Evolutionary conservation across 2,797 vertebrate genomes (phyloP).

Genomic region (Menidia menidia): DNA sequence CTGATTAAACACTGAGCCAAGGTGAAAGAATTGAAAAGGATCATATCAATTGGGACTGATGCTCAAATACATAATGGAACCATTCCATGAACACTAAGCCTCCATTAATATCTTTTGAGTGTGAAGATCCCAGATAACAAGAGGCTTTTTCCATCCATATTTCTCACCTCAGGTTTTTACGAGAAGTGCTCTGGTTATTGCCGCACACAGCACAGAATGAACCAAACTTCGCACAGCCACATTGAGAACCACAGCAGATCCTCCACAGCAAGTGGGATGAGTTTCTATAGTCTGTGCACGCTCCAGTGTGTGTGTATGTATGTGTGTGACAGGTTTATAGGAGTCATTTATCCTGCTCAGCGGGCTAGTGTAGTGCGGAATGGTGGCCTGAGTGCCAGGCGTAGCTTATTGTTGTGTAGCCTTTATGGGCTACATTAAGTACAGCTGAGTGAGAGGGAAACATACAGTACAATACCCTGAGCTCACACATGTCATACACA

Average conservation of each 20-base stretch:
- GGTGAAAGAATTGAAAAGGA: slow-evolving; percentile 59
- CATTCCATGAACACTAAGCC: slow-evolving; percentile 51
- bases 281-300: slow-evolving; percentile 75
- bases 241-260: slow-evolving; percentile 63
- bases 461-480: slow-evolving; percentile 83
- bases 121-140: slow-evolving; percentile 55
- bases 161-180: slow-evolving; percentile 64
- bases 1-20: slow-evolving; percentile 70
- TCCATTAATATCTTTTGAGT: slow-evolving; percentile 67
- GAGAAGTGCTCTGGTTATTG: slow-evolving; percentile 60
- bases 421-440: slow-evolving; percentile 86
- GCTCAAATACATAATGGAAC: slow-evolving; percentile 65
- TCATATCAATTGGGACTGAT: slow-evolving; percentile 60
- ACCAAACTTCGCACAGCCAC: slow-evolving; percentile 66
- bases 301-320: slow-evolving; percentile 59
- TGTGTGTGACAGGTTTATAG: slow-evolving; percentile 82
- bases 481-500: slow-evolving; percentile 83
- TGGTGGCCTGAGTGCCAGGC: slow-evolving; percentile 82
- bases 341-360: slow-evolving; percentile 84
- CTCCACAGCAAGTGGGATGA: slow-evolving; percentile 64
- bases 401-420: slow-evolving; percentile 85
- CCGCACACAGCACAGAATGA: slow-evolving; percentile 34
- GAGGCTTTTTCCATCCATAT: slow-evolving; percentile 58
- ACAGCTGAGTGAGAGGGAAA: slow-evolving; percentile 85
- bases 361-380: slow-evolving; percentile 81